These are phyloP conservation scores for Schizothorax lantsangensis DNA, from an alignment of 2,797 vertebrate species.

Conservation along the genomic window DNA sequence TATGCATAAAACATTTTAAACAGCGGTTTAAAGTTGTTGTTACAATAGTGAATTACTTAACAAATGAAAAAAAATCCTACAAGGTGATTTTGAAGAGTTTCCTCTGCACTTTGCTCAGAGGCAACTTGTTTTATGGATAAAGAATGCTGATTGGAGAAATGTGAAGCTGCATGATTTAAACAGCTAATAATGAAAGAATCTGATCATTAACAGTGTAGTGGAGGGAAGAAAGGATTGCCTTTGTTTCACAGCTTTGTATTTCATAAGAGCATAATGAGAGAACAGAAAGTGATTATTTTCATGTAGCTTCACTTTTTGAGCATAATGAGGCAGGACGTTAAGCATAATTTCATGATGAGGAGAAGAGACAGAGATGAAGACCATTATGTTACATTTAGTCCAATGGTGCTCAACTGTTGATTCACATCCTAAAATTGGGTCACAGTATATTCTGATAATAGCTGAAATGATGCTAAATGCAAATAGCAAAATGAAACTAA, in stretches of 20 bases:
- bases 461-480: not conserved
- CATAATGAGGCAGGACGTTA: not conserved
- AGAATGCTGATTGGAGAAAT: constrained; percentile 22
- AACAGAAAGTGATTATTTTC: constrained; percentile 2
- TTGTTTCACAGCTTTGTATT: constrained; percentile 3
- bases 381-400: not conserved
- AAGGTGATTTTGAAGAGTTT: constrained; percentile 1
- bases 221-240: not conserved
- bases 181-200: not conserved
- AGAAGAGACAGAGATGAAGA: not conserved
- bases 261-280: not conserved
- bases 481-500: constrained; percentile 1
- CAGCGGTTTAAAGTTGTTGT: not conserved
- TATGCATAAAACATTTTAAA: not conserved
- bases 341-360: not conserved
- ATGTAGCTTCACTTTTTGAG: not conserved
- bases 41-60: not conserved
- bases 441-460: not conserved
- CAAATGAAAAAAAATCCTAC: too few relatives aligned
- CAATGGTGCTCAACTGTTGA: not conserved
- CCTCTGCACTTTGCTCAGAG: not conserved
- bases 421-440: not conserved
- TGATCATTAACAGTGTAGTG: not conserved
- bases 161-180: constrained; percentile 4
- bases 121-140: constrained; percentile 27